Evolutionary conservation across 2,113 vertebrate genomes (phyloP).

Genomic region (Dinomys branickii): DNA sequence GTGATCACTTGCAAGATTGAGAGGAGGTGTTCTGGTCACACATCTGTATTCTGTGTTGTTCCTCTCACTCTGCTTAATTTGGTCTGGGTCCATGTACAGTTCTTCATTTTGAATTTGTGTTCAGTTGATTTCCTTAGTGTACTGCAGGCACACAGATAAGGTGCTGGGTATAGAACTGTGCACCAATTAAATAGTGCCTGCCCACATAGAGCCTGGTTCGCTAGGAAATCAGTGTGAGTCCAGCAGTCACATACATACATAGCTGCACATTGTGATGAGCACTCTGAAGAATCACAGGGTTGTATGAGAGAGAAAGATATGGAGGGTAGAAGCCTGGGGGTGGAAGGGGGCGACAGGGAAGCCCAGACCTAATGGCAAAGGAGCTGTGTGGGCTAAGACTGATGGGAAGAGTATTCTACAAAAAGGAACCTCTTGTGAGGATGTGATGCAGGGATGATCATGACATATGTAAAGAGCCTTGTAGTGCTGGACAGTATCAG

Average conservation of each 20-base stretch:
- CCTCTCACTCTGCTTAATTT: neutral
- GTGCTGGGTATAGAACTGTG: neutral
- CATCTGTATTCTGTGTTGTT: neutral
- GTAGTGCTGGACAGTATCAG: neutral
- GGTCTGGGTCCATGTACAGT: neutral
- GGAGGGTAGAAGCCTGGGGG: neutral
- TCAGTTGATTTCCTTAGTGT: neutral
- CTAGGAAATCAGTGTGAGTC: neutral
- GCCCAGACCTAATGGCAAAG: neutral
- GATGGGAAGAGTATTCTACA: neutral
- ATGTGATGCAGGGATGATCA: neutral
- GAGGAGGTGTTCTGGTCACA: neutral
- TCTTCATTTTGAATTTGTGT: neutral
- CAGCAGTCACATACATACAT: neutral
- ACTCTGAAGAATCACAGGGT: slow-evolving; percentile 6
- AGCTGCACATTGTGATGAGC: neutral
- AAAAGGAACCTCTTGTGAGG: neutral
- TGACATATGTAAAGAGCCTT: neutral
- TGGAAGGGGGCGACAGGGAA: neutral
- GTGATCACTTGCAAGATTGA: neutral
- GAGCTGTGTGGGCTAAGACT: neutral
- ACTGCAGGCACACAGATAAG: neutral
- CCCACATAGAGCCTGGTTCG: neutral
- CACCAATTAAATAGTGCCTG: neutral
- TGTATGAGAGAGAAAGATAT: neutral